Conservation (phyloP, 2,797 vertebrate genomes). For the Acridotheres tristis region DNA sequence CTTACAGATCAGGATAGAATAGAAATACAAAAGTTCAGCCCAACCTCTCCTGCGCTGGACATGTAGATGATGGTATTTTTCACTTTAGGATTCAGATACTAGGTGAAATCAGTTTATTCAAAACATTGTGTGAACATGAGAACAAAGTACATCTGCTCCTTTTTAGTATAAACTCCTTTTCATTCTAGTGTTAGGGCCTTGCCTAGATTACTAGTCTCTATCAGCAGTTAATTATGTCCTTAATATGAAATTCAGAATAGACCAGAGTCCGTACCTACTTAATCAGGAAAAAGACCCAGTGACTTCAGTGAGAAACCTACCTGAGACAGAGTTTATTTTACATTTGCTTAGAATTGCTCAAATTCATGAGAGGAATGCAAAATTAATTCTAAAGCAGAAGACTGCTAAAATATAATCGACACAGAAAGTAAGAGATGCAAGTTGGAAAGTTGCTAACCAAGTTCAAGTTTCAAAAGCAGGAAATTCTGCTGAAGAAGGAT, state of each 20-base stretch:
- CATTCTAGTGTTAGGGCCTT: neutral
- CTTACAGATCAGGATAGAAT: neutral
- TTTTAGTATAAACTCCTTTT: neutral
- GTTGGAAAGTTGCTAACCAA: neutral
- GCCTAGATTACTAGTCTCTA: neutral
- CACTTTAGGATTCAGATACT: neutral
- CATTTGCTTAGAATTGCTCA: neutral
- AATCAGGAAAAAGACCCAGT: neutral
- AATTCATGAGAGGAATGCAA: neutral
- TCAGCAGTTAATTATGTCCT: neutral
- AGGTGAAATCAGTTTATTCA: neutral
- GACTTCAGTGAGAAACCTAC: neutral
- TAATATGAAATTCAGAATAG: neutral
- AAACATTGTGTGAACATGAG: neutral
- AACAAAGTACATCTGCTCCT: neutral
- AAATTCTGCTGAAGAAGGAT: neutral
- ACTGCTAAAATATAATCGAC: neutral
- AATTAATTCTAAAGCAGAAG: neutral
- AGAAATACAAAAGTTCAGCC: neutral
- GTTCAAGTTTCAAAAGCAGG: neutral
- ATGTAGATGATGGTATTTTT: neutral
- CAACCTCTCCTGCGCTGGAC: neutral
- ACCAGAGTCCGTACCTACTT: neutral
- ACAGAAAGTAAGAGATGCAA: neutral
- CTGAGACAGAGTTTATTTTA: neutral